Base-by-base conservation (phyloP, 2,888 invertebrate genomes). In the Phragmatobia fuliginosa region DNA sequence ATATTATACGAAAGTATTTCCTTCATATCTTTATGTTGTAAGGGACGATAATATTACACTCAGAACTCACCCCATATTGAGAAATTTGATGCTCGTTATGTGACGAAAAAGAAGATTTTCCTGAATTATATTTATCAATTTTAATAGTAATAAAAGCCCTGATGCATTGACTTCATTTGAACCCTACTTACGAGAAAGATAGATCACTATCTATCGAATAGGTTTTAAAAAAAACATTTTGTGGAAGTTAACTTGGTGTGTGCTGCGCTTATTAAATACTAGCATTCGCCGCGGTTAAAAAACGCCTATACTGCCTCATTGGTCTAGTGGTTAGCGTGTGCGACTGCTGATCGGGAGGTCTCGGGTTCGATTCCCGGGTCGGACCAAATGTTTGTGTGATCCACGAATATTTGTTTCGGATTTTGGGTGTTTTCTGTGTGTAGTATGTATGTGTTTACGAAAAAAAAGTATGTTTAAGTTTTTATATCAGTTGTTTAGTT, bases 11-110 rank as follows among this genome's bases (percentile, higher is more conserved):
- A n/a, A 45, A 45, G 21, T 21, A 21, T 21, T 21, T 2, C 21
- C 25, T 28, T 52, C 14, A 1, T 28, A n/a, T 52, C n/a, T 52
- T 52, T 25, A 52, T 52, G 25, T 28, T 25, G 8, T 25, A 52
- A 11, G n/a, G 14, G 52, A 52, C 52, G 52, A 25, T 28, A 25
- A 52, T 52, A 52, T 52, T 52, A 52, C n/a, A 41, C n/a, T 49
- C 1, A 33, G 25, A 61, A 33, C 33, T 25, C 59, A 49, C 60
- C 66, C 63, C 49, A 32, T 63, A 49, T 45, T 38, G 3, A 21
- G 62, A n/a, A 41, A 68, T 41, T 56, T 61, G 60, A 64, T 33
- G 59, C 65, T 70, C 69, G 38, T 66, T 70, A 52, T 7, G 32
- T 62, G 10, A 28, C 31, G 32, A 45, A 28, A 58, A 25, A 33